phyloP scores from a whole-genome alignment of 2,888 invertebrate species.

The Sesamia inferens region DNA sequence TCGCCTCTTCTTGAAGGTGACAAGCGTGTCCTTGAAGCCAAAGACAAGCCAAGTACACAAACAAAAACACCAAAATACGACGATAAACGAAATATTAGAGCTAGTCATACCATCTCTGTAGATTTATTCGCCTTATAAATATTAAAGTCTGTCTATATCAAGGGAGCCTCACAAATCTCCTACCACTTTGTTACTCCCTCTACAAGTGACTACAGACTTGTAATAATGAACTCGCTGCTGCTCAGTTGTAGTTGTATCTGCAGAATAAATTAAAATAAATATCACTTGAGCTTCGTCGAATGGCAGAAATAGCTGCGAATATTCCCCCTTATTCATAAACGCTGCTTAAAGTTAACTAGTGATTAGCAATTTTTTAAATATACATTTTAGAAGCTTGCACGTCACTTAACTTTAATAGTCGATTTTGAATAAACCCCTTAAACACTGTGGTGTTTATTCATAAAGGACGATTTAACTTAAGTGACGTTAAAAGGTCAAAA shows the following conservation, averaged over 20 bases:
- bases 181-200: constrained; percentile 76
- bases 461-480: too few species aligned
- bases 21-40: background rate
- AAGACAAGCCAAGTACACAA: background rate
- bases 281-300: constrained; percentile 52
- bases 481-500: too few species aligned
- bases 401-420: too few species aligned
- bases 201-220: constrained; percentile 66
- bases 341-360: too few species aligned
- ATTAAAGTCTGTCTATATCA: constrained; percentile 70
- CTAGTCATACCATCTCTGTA: constrained; percentile 23
- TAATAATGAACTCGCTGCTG: constrained; percentile 71
- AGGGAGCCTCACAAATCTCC: constrained; percentile 75
- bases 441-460: too few species aligned
- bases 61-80: constrained; percentile 21
- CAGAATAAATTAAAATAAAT: constrained; percentile 72
- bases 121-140: constrained; percentile 60
- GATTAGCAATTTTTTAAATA: too few species aligned
- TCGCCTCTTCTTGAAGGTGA: too few species aligned
- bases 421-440: too few species aligned
- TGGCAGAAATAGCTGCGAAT: constrained; percentile 25
- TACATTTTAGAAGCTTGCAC: too few species aligned
- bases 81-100: constrained; percentile 29
- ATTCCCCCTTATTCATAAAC: too few species aligned
- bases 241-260: constrained; percentile 68